Percentiles rank a stretch among this genome's conserved stretches.
Evolutionary conservation across 2,888 invertebrate species (phyloP).

Genomic region (Desoria tigrina): DNA sequence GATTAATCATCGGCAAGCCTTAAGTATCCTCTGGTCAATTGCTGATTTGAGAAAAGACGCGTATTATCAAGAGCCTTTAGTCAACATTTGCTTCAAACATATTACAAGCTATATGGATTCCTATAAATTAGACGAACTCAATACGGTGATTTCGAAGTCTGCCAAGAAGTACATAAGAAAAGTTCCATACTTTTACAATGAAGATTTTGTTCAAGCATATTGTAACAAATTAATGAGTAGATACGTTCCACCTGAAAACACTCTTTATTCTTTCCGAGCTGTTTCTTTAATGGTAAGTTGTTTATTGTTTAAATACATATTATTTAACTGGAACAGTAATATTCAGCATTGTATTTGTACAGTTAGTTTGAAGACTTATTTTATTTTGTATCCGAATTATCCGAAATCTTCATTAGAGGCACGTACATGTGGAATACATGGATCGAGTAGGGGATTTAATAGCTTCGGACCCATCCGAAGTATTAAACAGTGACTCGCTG

Average conservation of each 20-base stretch:
- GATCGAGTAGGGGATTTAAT: conserved; percentile 64
- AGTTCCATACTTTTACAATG: conserved; percentile 63
- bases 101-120: conserved; percentile 55
- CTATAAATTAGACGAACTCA: conserved; percentile 52
- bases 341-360: too few species aligned
- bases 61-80: conserved; percentile 5
- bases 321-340: conserved; percentile 58
- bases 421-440: conserved; percentile 63
- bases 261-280: conserved; percentile 60
- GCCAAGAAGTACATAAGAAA: conserved; percentile 58
- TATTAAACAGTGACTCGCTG: conserved; percentile 58
- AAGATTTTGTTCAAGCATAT: conserved; percentile 64
- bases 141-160: conserved; percentile 54
- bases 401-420: too few species aligned
- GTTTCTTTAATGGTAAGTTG: conserved; percentile 62
- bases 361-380: too few species aligned
- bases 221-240: conserved; percentile 55
- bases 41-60: conserved; percentile 55
- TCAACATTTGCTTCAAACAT: conserved; percentile 23
- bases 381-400: too few species aligned
- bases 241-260: conserved; percentile 2
- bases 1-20: conserved; percentile 59
- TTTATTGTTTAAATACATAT: conserved; percentile 63
- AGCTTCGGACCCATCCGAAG: conserved; percentile 57
- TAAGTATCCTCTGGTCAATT: conserved; percentile 64